Evolutionary conservation across 2,888 invertebrate species (phyloP).

Genomic region (Gymnoscelis rufifasciata): DNA sequence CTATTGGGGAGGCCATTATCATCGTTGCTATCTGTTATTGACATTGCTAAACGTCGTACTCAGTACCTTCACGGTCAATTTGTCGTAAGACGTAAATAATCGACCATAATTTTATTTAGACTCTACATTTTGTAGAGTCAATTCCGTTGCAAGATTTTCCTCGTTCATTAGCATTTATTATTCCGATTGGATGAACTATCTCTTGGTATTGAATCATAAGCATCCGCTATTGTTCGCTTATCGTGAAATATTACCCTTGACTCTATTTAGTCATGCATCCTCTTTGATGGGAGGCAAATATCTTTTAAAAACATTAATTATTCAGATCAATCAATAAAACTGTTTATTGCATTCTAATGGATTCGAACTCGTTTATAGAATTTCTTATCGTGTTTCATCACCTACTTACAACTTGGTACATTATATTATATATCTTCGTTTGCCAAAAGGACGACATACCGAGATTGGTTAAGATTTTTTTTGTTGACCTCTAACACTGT

Average conservation of each 20-base stretch:
- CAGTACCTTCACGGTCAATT: conserved; percentile 34
- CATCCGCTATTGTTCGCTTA: conserved; percentile 21
- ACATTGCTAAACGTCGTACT: conserved; percentile 43
- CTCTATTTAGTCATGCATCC: conserved; percentile 6
- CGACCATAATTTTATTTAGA: too few species aligned
- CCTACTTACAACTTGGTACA: too few species aligned
- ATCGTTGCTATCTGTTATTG: conserved; percentile 46
- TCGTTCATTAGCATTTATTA: conserved; percentile 36
- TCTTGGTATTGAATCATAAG: conserved; percentile 22
- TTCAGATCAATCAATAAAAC: too few species aligned
- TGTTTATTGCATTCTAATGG: too few species aligned
- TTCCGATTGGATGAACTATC: conserved; percentile 30
- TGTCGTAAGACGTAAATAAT: conserved; percentile 14
- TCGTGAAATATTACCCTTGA: conserved; percentile 21
- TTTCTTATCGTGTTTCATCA: too few species aligned
- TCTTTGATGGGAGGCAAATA: background rate
- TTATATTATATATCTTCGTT: too few species aligned
- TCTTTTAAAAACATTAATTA: too few species aligned
- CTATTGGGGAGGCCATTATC: conserved; percentile 44
- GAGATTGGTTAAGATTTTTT: too few species aligned
- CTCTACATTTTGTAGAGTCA: conserved; percentile 15
- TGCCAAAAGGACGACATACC: too few species aligned
- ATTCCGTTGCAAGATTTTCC: background rate
- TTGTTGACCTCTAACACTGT: too few species aligned
- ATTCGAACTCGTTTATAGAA: too few species aligned